phyloP scores from a whole-genome alignment of 2,888 invertebrate species.

The Chloroclysta siterata region DNA sequence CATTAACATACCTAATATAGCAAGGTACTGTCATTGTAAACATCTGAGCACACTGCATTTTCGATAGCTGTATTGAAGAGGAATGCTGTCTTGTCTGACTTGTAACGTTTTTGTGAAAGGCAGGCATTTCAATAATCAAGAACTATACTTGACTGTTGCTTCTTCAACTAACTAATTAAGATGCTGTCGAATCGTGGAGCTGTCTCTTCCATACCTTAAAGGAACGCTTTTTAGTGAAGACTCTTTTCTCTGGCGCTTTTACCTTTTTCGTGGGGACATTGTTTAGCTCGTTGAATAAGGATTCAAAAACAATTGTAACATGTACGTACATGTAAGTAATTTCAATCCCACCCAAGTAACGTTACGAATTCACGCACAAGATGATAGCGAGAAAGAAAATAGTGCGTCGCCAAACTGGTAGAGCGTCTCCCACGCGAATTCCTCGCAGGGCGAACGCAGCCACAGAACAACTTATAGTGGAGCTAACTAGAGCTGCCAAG shows the following conservation, averaged over 20 bases:
- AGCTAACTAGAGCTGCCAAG: slow-evolving; percentile 34
- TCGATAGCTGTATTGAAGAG: slow-evolving; percentile 24
- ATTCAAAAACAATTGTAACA: slow-evolving; percentile 6
- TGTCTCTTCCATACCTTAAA: too few species aligned
- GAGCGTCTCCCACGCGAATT: slow-evolving; percentile 73
- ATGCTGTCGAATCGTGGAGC: too few species aligned
- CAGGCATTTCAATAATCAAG: too few species aligned
- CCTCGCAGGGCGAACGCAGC: slow-evolving; percentile 56
- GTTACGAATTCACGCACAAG: slow-evolving; percentile 17
- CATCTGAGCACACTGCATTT: slow-evolving; percentile 24
- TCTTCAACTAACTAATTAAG: too few species aligned
- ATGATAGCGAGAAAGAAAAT: slow-evolving; percentile 52
- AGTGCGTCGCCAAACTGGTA: slow-evolving; percentile 60
- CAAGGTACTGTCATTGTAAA: slow-evolving; percentile 47
- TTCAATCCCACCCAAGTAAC: neutral
- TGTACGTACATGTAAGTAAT: neutral
- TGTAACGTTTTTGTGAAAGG: slow-evolving; percentile 9
- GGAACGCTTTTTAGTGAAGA: too few species aligned
- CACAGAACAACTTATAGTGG: slow-evolving; percentile 24
- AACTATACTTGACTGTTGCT: too few species aligned
- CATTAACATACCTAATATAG: slow-evolving; percentile 48
- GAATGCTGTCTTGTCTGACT: slow-evolving; percentile 19
- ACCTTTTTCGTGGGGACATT: too few species aligned
- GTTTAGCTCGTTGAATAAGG: neutral
- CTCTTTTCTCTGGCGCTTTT: too few species aligned